These are phyloP conservation scores for Chelidonichthys spinosus DNA, from an alignment of 2,797 vertebrate genomes.

Conservation along the genomic window DNA sequence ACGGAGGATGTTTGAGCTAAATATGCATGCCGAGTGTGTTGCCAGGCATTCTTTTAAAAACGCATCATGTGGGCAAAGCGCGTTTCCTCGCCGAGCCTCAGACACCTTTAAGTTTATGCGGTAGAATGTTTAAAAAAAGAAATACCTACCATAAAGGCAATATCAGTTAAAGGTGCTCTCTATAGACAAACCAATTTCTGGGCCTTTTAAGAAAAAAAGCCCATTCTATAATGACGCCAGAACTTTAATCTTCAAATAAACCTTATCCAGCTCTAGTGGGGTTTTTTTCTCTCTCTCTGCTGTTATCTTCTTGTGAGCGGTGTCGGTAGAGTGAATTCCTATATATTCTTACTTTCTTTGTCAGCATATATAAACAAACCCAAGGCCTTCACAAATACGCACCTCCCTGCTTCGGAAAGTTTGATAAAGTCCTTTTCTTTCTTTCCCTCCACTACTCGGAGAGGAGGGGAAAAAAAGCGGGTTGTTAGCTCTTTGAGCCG, in stretches of 20 bases:
- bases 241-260: slow-evolving; percentile 77
- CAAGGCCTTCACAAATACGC: slow-evolving; percentile 66
- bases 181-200: slow-evolving; percentile 70
- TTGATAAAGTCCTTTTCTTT: slow-evolving; percentile 65
- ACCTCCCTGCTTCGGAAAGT: slow-evolving; percentile 63
- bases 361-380: slow-evolving; percentile 83
- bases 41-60: slow-evolving; percentile 53
- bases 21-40: slow-evolving; percentile 57
- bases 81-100: slow-evolving; percentile 40
- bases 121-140: slow-evolving; percentile 47
- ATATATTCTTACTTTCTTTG: slow-evolving; percentile 77
- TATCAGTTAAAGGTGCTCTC: slow-evolving; percentile 56
- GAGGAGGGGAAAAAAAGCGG: slow-evolving; percentile 72
- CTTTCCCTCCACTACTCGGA: slow-evolving; percentile 34
- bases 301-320: slow-evolving; percentile 61
- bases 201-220: slow-evolving; percentile 68
- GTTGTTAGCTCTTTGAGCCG: slow-evolving; percentile 86
- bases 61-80: slow-evolving; percentile 48
- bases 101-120: slow-evolving; percentile 49
- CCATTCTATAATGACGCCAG: slow-evolving; percentile 53
- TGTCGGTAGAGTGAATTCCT: slow-evolving; percentile 61
- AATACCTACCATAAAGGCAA: slow-evolving; percentile 46
- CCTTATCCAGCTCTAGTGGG: slow-evolving; percentile 64
- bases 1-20: slow-evolving; percentile 64
- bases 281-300: slow-evolving; percentile 55